Base-by-base conservation (phyloP, 2,113 vertebrate species). In the Scartelaos histophorus region DNA sequence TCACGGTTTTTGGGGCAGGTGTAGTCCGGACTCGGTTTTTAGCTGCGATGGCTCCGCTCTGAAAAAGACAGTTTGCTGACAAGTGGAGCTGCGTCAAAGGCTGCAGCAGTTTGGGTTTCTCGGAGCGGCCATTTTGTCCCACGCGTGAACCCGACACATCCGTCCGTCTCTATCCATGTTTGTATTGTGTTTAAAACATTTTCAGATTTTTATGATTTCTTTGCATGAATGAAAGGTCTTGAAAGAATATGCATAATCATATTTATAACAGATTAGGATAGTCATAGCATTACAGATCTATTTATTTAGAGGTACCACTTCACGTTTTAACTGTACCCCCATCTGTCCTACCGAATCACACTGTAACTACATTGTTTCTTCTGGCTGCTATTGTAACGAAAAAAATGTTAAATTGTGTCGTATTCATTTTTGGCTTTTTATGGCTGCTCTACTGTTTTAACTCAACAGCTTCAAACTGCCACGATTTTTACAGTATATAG, bases 241-340 rank as follows among this genome's bases (percentile, higher is more conserved):
- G 73, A 66, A 75, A 54, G 56, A n/a, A 75, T 57, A 49, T 35
- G 43, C 66, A 70, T 81, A 71, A 75, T 62, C 49, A 69, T 89
- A 88, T 90, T 85, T 90, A 91, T 86, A 85, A 67, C 67, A 81
- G 69, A 81, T 58, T 73, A 84, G 81, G 38, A 22, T 74, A 78
- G 75, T 81, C 67, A 58, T 79, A 70, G 81, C 66, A 82, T 78
- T 79, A 87, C 79, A 86, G 64, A 86, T 86, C 69, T 88, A 90
- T 90, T 92, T 90, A 91, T 90, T 88, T 58, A 81, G 81, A 88
- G 90, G 89, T 90, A 91, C 89, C 80, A 82, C 82, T 85, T 87
- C 64, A 85, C 84, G 82, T 66, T 22, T 46, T 70, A 81, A 84
- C 71, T 81, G 68, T 74, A 21, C 70, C 72, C 72, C 25, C 25